Conservation (phyloP, 2,797 vertebrate genomes). For the Trematomus bernacchii region DNA sequence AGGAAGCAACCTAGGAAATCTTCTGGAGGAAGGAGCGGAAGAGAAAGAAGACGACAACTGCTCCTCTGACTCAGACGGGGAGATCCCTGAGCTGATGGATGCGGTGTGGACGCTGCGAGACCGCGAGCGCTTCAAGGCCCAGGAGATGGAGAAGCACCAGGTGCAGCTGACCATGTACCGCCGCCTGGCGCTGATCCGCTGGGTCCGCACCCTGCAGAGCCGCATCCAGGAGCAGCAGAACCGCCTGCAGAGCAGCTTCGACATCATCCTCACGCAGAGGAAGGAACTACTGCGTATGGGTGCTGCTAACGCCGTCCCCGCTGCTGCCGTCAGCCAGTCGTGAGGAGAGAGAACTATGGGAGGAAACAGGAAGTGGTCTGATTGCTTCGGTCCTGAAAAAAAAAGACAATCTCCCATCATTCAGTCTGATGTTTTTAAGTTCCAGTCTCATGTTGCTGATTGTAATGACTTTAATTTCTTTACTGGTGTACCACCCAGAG, state of each 20-base stretch:
- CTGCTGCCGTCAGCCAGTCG: slow-evolving; percentile 60
- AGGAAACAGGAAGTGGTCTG: slow-evolving; percentile 36
- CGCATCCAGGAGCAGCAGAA: slow-evolving; percentile 93
- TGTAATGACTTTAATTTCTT: slow-evolving; percentile 4
- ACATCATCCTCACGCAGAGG: slow-evolving; percentile 95
- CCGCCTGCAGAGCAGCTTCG: slow-evolving; percentile 95
- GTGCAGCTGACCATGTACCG: slow-evolving; percentile 97
- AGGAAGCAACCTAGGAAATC: slow-evolving; percentile 32
- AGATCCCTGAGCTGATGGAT: slow-evolving; percentile 86
- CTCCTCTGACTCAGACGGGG: slow-evolving; percentile 80
- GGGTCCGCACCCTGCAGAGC: slow-evolving; percentile 93
- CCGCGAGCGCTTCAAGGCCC: slow-evolving; percentile 93
- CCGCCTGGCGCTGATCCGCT: slow-evolving; percentile 94
- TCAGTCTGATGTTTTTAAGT: not conserved
- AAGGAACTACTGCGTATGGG: slow-evolving; percentile 95
- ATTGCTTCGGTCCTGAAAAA: slow-evolving; percentile 11
- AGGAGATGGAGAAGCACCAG: slow-evolving; percentile 97
- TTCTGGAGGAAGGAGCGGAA: slow-evolving; percentile 46
- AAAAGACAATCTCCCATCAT: not conserved
- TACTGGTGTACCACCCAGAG: slow-evolving; percentile 9
- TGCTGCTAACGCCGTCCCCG: slow-evolving; percentile 67
- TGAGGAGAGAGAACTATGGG: slow-evolving; percentile 37
- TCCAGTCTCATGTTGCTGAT: slow-evolving; percentile 27
- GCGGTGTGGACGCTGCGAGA: slow-evolving; percentile 92
- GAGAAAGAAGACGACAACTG: slow-evolving; percentile 25